These are phyloP conservation scores for Novumbra hubbsi DNA, from an alignment of 2,797 vertebrate genomes.

Conservation along the genomic window DNA sequence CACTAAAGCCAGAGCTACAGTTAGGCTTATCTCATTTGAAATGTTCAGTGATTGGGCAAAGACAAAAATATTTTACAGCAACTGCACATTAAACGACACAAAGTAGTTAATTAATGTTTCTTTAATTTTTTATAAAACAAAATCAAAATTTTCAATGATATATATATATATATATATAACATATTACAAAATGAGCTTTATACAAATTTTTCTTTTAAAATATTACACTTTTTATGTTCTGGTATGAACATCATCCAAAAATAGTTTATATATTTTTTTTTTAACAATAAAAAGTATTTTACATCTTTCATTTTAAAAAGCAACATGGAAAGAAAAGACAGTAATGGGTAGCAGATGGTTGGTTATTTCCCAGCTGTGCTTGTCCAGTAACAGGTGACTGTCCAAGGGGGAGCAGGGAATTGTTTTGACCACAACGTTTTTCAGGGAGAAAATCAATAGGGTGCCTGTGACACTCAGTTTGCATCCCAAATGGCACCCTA, in stretches of 20 bases:
- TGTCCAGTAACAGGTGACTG: conserved; percentile 39
- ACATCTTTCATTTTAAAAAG: conserved; percentile 80
- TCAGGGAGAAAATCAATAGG: conserved; percentile 45
- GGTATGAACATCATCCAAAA: conserved; percentile 93
- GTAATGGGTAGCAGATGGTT: conserved; percentile 58
- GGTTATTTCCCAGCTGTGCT: conserved; percentile 39
- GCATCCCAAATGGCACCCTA: neutral
- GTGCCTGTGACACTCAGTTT: conserved; percentile 34
- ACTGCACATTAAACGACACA: neutral
- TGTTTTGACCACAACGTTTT: conserved; percentile 23
- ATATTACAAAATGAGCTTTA: conserved; percentile 84
- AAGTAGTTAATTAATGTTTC: conserved; percentile 40
- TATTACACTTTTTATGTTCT: conserved; percentile 87
- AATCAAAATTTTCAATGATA: conserved; percentile 85
- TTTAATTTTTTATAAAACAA: conserved; percentile 74
- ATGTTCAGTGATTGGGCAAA: neutral
- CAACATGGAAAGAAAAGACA: conserved; percentile 37
- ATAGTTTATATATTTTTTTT: conserved; percentile 90
- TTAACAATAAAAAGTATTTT: conserved; percentile 92
- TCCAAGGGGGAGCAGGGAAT: conserved; percentile 37
- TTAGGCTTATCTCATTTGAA: neutral
- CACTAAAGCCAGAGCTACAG: neutral
- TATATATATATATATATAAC: conserved; percentile 53
- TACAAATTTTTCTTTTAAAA: conserved; percentile 83
- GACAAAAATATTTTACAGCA: conserved; percentile 10